Percentiles rank a stretch among this genome's conserved stretches.
These are phyloP conservation scores for Heliconius ismenius DNA, from an alignment of 2,888 invertebrate species.

Conservation along the genomic window DNA sequence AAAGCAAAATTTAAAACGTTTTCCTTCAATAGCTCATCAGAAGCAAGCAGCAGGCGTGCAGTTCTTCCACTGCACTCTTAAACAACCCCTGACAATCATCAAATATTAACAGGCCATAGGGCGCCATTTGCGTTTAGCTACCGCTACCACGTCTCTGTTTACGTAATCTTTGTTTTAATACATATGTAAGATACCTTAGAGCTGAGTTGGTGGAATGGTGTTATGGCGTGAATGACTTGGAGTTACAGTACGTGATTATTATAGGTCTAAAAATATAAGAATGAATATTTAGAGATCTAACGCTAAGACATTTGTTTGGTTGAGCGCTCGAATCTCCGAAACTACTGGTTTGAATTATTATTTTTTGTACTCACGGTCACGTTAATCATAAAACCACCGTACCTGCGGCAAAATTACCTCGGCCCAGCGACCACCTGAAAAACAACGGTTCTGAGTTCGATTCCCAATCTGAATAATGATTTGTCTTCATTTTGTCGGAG, in stretches of 20 bases:
- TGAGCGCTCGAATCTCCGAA: no score
- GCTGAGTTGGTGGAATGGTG: neutral
- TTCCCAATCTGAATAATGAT: no score
- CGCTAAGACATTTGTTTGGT: no score
- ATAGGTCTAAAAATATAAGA: no score
- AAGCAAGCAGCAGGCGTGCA: neutral
- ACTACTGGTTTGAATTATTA: no score
- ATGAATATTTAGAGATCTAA: no score
- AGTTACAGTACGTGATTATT: neutral
- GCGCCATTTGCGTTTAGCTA: constrained; percentile 39
- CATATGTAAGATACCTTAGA: constrained; percentile 20
- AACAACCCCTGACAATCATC: constrained; percentile 37
- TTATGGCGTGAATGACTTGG: neutral
- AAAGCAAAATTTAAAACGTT: neutral
- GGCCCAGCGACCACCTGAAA: no score
- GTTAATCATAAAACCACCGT: no score
- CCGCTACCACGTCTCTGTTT: constrained; percentile 23
- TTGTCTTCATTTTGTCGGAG: no score
- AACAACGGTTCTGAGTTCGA: no score
- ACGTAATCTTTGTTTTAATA: constrained; percentile 30
- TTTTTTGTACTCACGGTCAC: no score
- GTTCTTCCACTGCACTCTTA: constrained; percentile 41
- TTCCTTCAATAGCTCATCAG: neutral
- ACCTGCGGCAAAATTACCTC: no score
- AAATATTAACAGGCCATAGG: constrained; percentile 42